Evolutionary conservation across 1,140 invertebrate genomes (phyloP).

Genomic region (Aphaenogaster rudis): DNA sequence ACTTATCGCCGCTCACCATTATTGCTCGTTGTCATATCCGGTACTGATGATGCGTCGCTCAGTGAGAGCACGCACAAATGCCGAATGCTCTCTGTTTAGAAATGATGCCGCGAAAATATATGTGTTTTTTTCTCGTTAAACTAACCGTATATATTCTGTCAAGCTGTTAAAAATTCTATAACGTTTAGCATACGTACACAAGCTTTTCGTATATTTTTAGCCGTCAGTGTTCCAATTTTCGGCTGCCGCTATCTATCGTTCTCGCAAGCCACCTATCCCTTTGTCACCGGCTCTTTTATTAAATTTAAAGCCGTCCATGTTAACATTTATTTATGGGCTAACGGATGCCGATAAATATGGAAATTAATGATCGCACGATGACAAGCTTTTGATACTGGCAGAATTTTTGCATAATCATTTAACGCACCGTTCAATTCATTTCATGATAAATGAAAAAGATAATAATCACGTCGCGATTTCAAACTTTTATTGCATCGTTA

Average conservation of each 20-base stretch:
- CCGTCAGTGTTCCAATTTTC: slow-evolving; percentile 42
- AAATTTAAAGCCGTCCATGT: slow-evolving; percentile 48
- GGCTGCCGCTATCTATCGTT: slow-evolving; percentile 24
- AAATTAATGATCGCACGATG: slow-evolving; percentile 59
- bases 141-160: not conserved
- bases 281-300: slow-evolving; percentile 54
- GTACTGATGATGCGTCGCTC: slow-evolving; percentile 6
- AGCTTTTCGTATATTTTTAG: slow-evolving; percentile 34
- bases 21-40: slow-evolving; percentile 54
- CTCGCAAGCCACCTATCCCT: slow-evolving; percentile 17
- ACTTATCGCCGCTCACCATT: slow-evolving; percentile 60
- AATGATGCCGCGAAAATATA: slow-evolving; percentile 10
- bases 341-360: slow-evolving; percentile 55
- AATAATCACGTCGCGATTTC: slow-evolving; percentile 36
- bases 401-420: slow-evolving; percentile 47
- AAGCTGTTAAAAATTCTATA: slow-evolving; percentile 29
- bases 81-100: not conserved
- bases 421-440: slow-evolving; percentile 22
- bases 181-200: slow-evolving; percentile 28
- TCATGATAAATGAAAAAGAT: slow-evolving; percentile 20
- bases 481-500: not conserved
- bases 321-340: slow-evolving; percentile 60
- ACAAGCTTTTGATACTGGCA: slow-evolving; percentile 34
- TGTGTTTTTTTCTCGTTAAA: not conserved
- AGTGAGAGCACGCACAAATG: slow-evolving; percentile 28